Evolutionary conservation across 2,797 vertebrate species (phyloP), one percentile per base, ranked within the genome.

Genomic region (Microctenopoma stevenorrisi): DNA sequence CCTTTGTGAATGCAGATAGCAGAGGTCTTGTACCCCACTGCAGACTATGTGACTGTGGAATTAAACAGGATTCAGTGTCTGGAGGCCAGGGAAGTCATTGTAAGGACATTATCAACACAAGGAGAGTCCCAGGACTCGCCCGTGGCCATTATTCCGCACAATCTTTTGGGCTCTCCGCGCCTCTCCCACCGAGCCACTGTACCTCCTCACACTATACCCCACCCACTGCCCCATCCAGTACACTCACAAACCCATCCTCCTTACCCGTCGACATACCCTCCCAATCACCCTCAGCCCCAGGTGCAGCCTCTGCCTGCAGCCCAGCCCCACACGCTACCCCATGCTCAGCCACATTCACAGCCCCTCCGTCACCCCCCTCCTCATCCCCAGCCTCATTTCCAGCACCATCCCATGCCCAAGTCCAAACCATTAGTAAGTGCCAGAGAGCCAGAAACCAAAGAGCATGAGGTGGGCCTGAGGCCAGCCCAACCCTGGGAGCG

Each of bases 391-490:
- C 76, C 1, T 90, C 96, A 88, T 90, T 96, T 67, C 92, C 96
- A 88, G 88, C 88, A 82, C 47, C 94, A 95, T 81, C 85, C 95
- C 70, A 85, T 93, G 66, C 89, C 96, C 89, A 95, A 94, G 91
- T 88, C 94, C 79, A 97, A 97, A 95, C 94, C 95, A 86, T 94
- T 94, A 94, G 88, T 94, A 95, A 96, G 95, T 96, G 96, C 95
- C 93, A 95, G 95, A 94, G 95, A 92, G 91, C 90, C 95, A 63
- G 96, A 98, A 92, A 96, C 97, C 97, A 98, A 98, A 98, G 97
- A 99, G 60, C 91, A 88, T 16, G 96, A 96, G 74, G 94, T 91
- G 57, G 88, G 91, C 63, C 30, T 86, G 57, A 91, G 87, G 81
- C 72, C 89, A 66, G 93, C 93, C 25, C 95, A 94, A 90, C 88